Percentiles rank a stretch among this genome's conserved stretches.
These are phyloP conservation scores for Drosophila picticornis DNA, from an alignment of 2,888 invertebrate genomes.

Conservation along the genomic window DNA sequence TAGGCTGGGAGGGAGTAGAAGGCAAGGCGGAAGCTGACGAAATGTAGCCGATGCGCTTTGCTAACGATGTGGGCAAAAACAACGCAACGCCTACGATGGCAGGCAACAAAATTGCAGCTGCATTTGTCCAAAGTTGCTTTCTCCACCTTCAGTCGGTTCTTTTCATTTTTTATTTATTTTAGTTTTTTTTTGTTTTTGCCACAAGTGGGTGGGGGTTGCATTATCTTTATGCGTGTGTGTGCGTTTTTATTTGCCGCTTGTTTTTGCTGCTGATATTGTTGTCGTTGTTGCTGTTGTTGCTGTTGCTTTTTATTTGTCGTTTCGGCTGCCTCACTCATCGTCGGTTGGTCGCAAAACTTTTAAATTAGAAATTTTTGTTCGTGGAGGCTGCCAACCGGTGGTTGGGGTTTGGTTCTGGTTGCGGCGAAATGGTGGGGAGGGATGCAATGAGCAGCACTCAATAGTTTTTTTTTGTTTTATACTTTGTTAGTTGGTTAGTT, in stretches of 20 bases:
- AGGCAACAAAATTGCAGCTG: slow-evolving; percentile 61
- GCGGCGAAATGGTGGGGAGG: slow-evolving; percentile 2
- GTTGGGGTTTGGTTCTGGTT: slow-evolving; percentile 17
- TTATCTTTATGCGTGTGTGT: slow-evolving; percentile 57
- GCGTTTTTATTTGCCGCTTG: slow-evolving; percentile 75
- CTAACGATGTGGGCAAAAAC: slow-evolving; percentile 80
- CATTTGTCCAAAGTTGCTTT: slow-evolving; percentile 63
- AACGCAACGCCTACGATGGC: slow-evolving; percentile 74
- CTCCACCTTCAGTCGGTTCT: slow-evolving; percentile 45
- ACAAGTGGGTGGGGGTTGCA: slow-evolving; percentile 73
- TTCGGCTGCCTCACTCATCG: slow-evolving; percentile 61
- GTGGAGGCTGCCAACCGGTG: slow-evolving; percentile 50
- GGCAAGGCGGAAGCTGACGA: slow-evolving; percentile 81
- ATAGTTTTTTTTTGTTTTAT: slow-evolving; percentile 67
- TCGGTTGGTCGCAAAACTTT: slow-evolving; percentile 78
- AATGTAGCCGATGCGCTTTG: slow-evolving; percentile 82
- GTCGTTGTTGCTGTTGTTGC: slow-evolving; percentile 42
- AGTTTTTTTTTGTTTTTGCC: slow-evolving; percentile 17
- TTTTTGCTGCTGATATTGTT: slow-evolving; percentile 45
- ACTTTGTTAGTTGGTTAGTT: slow-evolving; percentile 78
- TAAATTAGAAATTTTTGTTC: slow-evolving; percentile 81
- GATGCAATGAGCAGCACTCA: slow-evolving; percentile 64
- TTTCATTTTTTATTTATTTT: slow-evolving; percentile 35
- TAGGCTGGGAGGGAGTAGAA: slow-evolving; percentile 4
- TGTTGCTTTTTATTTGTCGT: slow-evolving; percentile 50